A percentile compares a stretch with the other conserved stretches of the same genome.
These are phyloP conservation scores for Pseudococcus jackbeardsleyi DNA, from an alignment of 2,888 invertebrate species.

Conservation along the genomic window DNA sequence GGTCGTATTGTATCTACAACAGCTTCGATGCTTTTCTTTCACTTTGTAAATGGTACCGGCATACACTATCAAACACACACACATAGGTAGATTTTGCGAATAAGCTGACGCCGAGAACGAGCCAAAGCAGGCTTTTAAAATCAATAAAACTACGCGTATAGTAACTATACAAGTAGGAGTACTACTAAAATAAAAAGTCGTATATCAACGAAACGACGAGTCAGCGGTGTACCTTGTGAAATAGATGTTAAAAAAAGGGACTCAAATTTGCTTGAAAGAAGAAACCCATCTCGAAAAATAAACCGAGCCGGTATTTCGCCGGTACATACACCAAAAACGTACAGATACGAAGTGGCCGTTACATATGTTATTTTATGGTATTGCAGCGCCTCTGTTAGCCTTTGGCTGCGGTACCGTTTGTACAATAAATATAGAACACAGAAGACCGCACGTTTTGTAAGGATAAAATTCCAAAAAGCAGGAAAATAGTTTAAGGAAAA, in stretches of 20 bases:
- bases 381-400: background rate
- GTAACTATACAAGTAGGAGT: background rate
- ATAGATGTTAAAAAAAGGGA: background rate
- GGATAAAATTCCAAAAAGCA: background rate
- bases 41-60: too few relatives aligned
- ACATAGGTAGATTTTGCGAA: too few relatives aligned
- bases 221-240: background rate
- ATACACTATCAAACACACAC: too few relatives aligned
- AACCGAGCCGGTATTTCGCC: background rate
- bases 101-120: too few relatives aligned
- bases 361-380: background rate
- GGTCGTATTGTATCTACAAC: too few relatives aligned
- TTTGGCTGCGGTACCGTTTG: background rate
- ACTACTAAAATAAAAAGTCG: background rate
- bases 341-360: background rate
- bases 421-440: background rate
- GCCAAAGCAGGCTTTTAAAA: background rate
- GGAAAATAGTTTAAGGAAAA: background rate
- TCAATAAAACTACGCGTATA: conserved; percentile 4
- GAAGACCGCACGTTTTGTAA: background rate
- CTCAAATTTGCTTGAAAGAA: too few relatives aligned
- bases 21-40: too few relatives aligned
- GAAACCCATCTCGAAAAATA: background rate
- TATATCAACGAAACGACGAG: background rate
- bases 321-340: background rate